Conservation (phyloP, 2,888 invertebrate species). For the Eupeodes latifasciatus region DNA sequence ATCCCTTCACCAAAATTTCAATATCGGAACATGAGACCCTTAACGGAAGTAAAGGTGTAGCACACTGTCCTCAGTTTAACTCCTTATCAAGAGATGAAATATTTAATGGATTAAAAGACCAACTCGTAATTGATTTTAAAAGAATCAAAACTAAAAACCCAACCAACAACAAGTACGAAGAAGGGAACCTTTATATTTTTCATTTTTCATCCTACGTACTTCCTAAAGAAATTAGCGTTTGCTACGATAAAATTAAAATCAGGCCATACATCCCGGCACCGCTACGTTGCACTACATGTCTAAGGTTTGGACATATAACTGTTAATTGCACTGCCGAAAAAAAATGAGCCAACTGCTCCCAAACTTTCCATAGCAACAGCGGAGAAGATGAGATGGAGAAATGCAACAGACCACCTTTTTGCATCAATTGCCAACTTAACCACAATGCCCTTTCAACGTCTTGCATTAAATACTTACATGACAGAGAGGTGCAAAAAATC, state of each 20-base stretch:
- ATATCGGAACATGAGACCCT: background rate
- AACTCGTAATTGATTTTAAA: background rate
- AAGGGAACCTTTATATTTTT: background rate
- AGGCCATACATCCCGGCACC: conserved; percentile 1
- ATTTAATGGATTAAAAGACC: conserved; percentile 7
- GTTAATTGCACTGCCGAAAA: background rate
- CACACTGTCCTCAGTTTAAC: conserved; percentile 1
- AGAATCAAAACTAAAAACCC: background rate
- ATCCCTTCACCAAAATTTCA: conserved; percentile 3
- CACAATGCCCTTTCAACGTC: background rate
- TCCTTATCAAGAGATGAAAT: conserved; percentile 1
- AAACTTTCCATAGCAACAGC: background rate
- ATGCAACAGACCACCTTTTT: background rate
- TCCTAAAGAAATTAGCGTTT: background rate
- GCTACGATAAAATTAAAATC: background rate
- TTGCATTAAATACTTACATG: background rate
- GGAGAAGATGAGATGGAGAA: background rate
- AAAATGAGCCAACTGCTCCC: background rate
- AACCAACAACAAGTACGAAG: background rate
- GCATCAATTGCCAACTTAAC: background rate
- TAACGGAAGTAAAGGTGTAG: conserved; percentile 1
- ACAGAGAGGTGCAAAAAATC: conserved; percentile 12
- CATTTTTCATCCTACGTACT: background rate
- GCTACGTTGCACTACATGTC: background rate
- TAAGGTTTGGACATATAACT: background rate